Evolutionary conservation across 2,888 invertebrate species (phyloP).

Genomic region (Himalopsyche japonica): DNA sequence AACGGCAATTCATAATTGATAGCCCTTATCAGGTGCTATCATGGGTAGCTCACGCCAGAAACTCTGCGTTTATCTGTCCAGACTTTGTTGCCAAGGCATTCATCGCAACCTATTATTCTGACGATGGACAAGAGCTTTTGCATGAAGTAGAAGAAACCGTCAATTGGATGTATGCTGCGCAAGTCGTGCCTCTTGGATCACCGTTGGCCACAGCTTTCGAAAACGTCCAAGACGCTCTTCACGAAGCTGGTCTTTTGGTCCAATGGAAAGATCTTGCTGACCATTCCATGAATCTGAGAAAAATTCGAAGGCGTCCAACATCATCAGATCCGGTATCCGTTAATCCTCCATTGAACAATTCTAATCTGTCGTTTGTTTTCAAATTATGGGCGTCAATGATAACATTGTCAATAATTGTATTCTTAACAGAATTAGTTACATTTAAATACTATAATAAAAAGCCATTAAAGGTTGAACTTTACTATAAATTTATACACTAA

Average conservation of each 20-base stretch:
- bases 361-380: constrained; percentile 3
- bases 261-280: constrained; percentile 1
- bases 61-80: constrained; percentile 17
- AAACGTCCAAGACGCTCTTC: constrained; percentile 4
- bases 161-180: constrained; percentile 10
- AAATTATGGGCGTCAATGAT: constrained; percentile 3
- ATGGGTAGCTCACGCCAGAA: not conserved
- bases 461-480: not conserved
- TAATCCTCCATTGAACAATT: not conserved
- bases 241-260: constrained; percentile 18
- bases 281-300: not conserved
- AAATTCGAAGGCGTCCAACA: not conserved
- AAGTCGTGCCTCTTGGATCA: constrained; percentile 13
- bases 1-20: constrained; percentile 3
- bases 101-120: not conserved
- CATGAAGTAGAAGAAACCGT: constrained; percentile 26
- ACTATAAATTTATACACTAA: too few species aligned
- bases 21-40: not conserved
- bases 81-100: constrained; percentile 7
- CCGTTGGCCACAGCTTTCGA: constrained; percentile 17
- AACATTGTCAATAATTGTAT: not conserved
- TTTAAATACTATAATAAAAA: not conserved
- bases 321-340: not conserved
- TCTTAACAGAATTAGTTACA: not conserved
- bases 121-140: constrained; percentile 15